Conservation (phyloP, 2,888 invertebrate genomes). For the Malthinus flaveolus region DNA sequence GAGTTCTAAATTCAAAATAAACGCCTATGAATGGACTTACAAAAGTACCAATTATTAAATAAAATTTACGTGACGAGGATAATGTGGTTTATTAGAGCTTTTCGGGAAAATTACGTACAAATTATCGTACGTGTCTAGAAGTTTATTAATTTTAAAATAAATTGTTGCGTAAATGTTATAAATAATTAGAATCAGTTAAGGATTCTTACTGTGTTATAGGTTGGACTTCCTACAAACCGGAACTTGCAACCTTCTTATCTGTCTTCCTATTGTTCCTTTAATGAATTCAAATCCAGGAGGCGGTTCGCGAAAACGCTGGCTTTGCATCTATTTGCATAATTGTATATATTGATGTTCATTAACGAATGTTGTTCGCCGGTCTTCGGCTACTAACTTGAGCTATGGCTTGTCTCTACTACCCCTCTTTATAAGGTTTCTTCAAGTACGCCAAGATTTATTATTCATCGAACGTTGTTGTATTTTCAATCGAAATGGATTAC, state of each 20-base stretch:
- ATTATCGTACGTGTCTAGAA: not conserved
- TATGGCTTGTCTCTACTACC: conserved; percentile 28
- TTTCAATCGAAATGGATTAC: conserved; percentile 47
- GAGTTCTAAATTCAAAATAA: too few species aligned
- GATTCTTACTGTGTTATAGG: conserved; percentile 26
- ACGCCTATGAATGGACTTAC: too few species aligned
- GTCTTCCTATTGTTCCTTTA: conserved; percentile 53
- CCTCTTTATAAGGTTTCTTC: conserved; percentile 25
- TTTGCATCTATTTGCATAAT: conserved; percentile 56
- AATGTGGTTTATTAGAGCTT: too few species aligned
- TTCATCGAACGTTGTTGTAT: conserved; percentile 43
- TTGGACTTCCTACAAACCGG: conserved; percentile 33
- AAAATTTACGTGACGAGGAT: too few species aligned
- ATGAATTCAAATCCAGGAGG: conserved; percentile 54
- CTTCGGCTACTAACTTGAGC: conserved; percentile 29
- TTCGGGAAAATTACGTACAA: not conserved
- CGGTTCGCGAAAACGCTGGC: conserved; percentile 52
- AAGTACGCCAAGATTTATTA: conserved; percentile 34
- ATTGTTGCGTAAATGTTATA: conserved; percentile 3
- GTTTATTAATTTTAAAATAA: not conserved
- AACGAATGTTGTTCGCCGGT: conserved; percentile 44
- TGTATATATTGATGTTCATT: conserved; percentile 57
- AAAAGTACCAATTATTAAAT: too few species aligned
- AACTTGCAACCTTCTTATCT: conserved; percentile 51
- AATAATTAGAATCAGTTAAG: conserved; percentile 25